These are phyloP conservation scores for Heliconius sara DNA, from an alignment of 2,888 invertebrate species.

Conservation along the genomic window DNA sequence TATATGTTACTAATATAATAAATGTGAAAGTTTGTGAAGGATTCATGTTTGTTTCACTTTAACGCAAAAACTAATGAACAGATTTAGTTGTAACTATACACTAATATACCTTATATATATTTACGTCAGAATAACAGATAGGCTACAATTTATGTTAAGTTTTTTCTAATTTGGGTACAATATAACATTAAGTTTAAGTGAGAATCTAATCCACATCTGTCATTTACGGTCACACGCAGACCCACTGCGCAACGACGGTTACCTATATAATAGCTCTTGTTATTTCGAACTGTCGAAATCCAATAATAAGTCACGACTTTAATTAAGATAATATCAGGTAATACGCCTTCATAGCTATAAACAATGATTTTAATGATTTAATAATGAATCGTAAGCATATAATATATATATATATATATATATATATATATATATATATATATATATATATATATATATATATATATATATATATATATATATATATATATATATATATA, in stretches of 20 bases:
- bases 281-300: neutral
- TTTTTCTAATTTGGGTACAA: too few relatives aligned
- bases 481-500: neutral
- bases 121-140: too few relatives aligned
- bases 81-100: too few relatives aligned
- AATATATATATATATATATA: neutral
- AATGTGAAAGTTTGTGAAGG: too few relatives aligned
- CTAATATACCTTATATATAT: too few relatives aligned
- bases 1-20: too few relatives aligned
- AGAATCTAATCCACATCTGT: neutral
- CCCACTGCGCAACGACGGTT: neutral
- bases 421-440: neutral
- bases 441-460: neutral
- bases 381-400: neutral
- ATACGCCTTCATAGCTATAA: conserved; percentile 3
- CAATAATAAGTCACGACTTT: conserved; percentile 11
- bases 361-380: neutral
- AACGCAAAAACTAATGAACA: too few relatives aligned
- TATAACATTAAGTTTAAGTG: too few relatives aligned
- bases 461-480: neutral
- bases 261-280: neutral
- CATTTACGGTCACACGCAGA: neutral
- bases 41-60: too few relatives aligned
- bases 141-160: too few relatives aligned
- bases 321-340: conserved; percentile 14